Evolutionary conservation across 2,113 vertebrate genomes (phyloP).

Genomic region (Burhinus bistriatus): DNA sequence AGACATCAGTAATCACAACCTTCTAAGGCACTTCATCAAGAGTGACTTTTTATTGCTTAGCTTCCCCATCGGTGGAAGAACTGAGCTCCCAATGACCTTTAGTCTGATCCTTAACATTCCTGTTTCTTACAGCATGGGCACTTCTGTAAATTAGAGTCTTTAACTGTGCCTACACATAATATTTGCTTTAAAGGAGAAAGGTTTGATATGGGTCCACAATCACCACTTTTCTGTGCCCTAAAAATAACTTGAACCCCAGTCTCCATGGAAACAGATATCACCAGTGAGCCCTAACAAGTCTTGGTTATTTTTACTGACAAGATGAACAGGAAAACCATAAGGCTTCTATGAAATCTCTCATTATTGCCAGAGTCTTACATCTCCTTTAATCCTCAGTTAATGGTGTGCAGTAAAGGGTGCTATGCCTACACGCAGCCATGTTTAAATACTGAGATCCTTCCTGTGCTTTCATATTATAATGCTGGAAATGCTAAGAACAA

Average conservation of each 20-base stretch:
- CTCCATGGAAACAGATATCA: constrained; percentile 39
- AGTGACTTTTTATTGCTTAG: background rate
- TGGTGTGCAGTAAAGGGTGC: background rate
- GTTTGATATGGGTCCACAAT: background rate
- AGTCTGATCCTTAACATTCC: background rate
- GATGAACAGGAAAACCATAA: constrained; percentile 10
- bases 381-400: constrained; percentile 18
- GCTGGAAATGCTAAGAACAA: background rate
- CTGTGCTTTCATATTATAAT: background rate
- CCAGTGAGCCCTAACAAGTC: background rate
- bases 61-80: background rate
- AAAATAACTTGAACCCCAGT: constrained; percentile 38
- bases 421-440: background rate
- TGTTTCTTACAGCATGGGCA: background rate
- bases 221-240: background rate
- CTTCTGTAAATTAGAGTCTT: background rate
- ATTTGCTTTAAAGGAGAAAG: background rate
- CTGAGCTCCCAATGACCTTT: constrained; percentile 7
- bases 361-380: background rate
- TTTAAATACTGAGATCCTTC: background rate
- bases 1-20: background rate
- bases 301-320: constrained; percentile 37
- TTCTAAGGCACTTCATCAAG: constrained; percentile 5
- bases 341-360: constrained; percentile 8
- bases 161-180: background rate